Evolutionary conservation across 2,888 invertebrate species (phyloP), one percentile per base, ranked within the genome.

Genomic region (Leptogaster cylindrica): DNA sequence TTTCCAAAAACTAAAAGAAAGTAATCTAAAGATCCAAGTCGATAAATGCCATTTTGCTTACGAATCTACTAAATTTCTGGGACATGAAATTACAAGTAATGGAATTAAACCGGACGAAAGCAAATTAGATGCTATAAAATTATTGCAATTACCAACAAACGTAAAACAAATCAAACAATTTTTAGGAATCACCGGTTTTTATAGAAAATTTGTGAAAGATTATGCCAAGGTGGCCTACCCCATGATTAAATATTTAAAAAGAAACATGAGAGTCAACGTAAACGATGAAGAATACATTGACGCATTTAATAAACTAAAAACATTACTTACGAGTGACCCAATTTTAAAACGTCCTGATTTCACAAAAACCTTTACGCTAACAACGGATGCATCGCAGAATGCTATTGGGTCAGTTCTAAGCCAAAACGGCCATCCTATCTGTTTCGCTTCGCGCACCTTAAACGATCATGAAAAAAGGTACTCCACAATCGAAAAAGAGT

Each of bases 101-200:
- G 74, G 73, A 4, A 73, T 75, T 16, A 73, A 68, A 58, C 75
- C 77, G 8, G 73, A 76, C 48, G 72, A 73, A 3, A 70, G 70
- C 2, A 76, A 76, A 70, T 48, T 73, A 6, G 46, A 70, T 44
- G 69, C 71, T 5, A 63, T 73, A 51, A 16, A 33, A 44, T 52
- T 65, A 14, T 18, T 63, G 61, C 36, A 39, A 63, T 39, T 61
- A 10, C 58, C 58, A 7, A 33, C 23, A 28, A 39, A 65, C 8
- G 36, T 23, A 10, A 50, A 69, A 55, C 50, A 61, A 44, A 68
- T 66, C 7, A 66, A 28, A 65, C 55, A 36, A 12, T 68, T 70
- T 58, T 23, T 71, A 41, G 71, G 41, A 52, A 70, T 66, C 41
- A 70, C 70, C 3, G 69, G 67, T 3, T n/a, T n/a, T n/a, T n/a